A percentile compares a stretch with the other conserved stretches of the same genome.
phyloP scores from a whole-genome alignment of 2,797 vertebrate species.

The Neosilurus mollespiculum region DNA sequence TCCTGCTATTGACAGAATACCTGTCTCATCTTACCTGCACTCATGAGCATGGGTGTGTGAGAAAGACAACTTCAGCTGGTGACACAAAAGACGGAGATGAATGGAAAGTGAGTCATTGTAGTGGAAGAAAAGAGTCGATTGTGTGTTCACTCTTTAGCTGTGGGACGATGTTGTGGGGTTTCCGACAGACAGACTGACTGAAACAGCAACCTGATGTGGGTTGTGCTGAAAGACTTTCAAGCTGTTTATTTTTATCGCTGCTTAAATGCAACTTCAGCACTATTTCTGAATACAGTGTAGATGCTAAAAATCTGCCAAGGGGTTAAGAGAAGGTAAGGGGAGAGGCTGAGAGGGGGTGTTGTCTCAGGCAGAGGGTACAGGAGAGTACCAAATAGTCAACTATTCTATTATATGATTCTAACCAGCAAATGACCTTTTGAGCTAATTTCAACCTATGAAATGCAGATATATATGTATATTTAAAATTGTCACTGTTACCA shows the following conservation, averaged over 20 bases:
- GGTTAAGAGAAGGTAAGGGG: too few species aligned
- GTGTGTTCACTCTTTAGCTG: slow-evolving; percentile 4
- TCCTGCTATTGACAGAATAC: slow-evolving; percentile 9
- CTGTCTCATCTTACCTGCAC: slow-evolving; percentile 32
- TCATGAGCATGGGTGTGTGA: neutral
- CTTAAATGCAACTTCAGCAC: neutral
- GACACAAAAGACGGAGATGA: slow-evolving; percentile 8
- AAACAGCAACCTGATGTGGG: neutral
- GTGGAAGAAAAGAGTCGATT: neutral
- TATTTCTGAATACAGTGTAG: neutral
- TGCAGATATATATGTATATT: too few species aligned
- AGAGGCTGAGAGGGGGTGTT: too few species aligned
- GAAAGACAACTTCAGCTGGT: neutral
- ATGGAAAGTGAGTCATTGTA: slow-evolving; percentile 42
- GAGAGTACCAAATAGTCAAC: too few species aligned
- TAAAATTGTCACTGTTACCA: too few species aligned
- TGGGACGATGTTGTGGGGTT: slow-evolving; percentile 1
- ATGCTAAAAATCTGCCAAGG: too few species aligned
- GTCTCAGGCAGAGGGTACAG: too few species aligned
- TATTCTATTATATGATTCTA: too few species aligned
- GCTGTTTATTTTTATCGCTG: neutral
- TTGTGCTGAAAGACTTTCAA: neutral
- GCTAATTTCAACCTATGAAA: too few species aligned
- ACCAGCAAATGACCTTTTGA: too few species aligned
- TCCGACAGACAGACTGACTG: slow-evolving; percentile 2